Evolutionary conservation across 2,888 invertebrate genomes (phyloP).

Genomic region (Mesochorus sp.): DNA sequence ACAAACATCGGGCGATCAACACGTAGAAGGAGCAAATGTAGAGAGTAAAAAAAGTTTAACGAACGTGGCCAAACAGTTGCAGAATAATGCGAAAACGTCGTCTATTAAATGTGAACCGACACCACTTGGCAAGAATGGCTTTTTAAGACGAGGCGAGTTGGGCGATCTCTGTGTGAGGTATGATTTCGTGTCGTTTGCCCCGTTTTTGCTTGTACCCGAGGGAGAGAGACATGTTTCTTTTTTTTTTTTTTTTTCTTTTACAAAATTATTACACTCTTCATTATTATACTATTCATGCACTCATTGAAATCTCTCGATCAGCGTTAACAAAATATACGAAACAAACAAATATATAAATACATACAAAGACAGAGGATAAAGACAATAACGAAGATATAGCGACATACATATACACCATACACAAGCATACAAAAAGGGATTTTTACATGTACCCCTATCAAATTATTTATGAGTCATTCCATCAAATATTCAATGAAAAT

Average conservation of each 20-base stretch:
- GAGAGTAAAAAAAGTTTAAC: slow-evolving; percentile 79
- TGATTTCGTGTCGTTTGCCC: slow-evolving; percentile 77
- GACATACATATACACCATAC: neutral
- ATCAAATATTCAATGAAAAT: too few relatives aligned
- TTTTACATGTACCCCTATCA: too few relatives aligned
- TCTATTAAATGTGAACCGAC: slow-evolving; percentile 76
- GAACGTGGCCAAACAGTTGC: slow-evolving; percentile 76
- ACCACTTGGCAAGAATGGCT: slow-evolving; percentile 79
- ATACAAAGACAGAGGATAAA: slow-evolving; percentile 1
- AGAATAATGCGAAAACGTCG: slow-evolving; percentile 76
- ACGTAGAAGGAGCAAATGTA: slow-evolving; percentile 78
- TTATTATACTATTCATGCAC: slow-evolving; percentile 48
- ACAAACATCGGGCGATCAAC: slow-evolving; percentile 77
- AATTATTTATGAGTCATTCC: too few relatives aligned
- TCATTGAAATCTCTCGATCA: slow-evolving; percentile 29
- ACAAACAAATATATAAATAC: neutral
- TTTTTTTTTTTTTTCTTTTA: slow-evolving; percentile 18
- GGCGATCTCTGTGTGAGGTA: slow-evolving; percentile 82
- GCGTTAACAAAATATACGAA: slow-evolving; percentile 17
- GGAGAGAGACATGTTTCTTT: slow-evolving; percentile 33
- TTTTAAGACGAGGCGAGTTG: slow-evolving; percentile 81
- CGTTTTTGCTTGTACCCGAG: slow-evolving; percentile 67
- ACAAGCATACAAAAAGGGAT: too few relatives aligned
- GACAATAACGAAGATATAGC: neutral
- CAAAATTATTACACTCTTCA: slow-evolving; percentile 32